phyloP scores from a whole-genome alignment of 2,113 vertebrate genomes.

The Gymnocephalus cernua region DNA sequence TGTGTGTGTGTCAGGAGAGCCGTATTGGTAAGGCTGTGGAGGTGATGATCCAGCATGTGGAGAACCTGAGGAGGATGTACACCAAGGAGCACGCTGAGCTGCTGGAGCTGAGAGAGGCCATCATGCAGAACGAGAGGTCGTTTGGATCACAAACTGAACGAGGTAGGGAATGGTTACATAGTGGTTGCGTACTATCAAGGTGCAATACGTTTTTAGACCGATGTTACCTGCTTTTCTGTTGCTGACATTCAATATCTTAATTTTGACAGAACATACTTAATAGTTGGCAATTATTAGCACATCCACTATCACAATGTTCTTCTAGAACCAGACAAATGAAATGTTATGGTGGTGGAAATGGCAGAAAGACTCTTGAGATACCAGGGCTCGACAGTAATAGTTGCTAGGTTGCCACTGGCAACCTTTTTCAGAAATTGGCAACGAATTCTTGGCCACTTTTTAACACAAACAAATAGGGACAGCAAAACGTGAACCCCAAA shows the following conservation, averaged over 20 bases:
- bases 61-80: constrained; percentile 95
- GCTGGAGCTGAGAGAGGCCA: constrained; percentile 90
- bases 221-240: not conserved
- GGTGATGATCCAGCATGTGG: constrained; percentile 98
- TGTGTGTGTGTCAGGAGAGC: constrained; percentile 86
- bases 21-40: constrained; percentile 95
- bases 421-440: not conserved
- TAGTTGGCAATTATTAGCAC: no score
- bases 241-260: not conserved
- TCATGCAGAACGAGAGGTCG: constrained; percentile 89
- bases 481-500: not conserved
- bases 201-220: not conserved
- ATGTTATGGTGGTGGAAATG: not conserved
- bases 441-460: not conserved
- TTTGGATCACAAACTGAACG: constrained; percentile 82
- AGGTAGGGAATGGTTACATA: constrained; percentile 59
- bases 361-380: no score
- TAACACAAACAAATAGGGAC: not conserved
- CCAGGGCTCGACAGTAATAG: not conserved
- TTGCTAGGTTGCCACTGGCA: not conserved
- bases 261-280: not conserved
- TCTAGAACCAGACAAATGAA: not conserved
- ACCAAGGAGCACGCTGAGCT: constrained; percentile 93
- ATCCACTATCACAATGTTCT: not conserved
- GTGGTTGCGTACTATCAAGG: not conserved